Base-by-base conservation (phyloP, 2,797 vertebrate species). In the Callimico goeldii region DNA sequence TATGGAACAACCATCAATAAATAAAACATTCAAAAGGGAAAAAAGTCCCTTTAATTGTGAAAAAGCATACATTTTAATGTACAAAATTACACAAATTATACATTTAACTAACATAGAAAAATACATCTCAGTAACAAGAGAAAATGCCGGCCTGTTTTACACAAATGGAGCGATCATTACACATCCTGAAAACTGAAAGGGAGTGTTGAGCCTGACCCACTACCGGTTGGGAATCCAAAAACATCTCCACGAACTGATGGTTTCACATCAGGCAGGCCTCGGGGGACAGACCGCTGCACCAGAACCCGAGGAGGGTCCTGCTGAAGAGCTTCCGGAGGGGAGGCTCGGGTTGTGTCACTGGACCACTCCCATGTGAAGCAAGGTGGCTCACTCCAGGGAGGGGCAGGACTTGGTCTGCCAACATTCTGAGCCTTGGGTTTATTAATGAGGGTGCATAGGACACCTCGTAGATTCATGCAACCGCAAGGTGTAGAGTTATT, bases 1-100 rank as follows among this genome's bases (percentile, higher is more conserved):
- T 26, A 15, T 19, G 67, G 77, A 92, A 48, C 13, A 33, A 92
- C 80, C 87, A 76, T 67, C 91, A 97, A 82, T 50, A 75, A 88
- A 61, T 73, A 70, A 97, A 96, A 95, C 61, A 46, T 92, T 92
- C 95, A 77, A 88, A 92, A 88, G 61, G 57, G 43, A 6, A n/a
- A 46, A 55, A 90, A 97, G 67, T 81, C 43, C 75, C 79, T 98
- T 98, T 98, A 98, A 98, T 98, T 98, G 58, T 98, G 98, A 98
- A 98, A 98, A 99, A 97, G 96, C 97, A 97, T 98, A 98, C 98
- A 95, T 98, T 98, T 95, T 98, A 98, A 98, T 98, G 97, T 98
- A 98, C 98, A 99, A 98, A 98, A 98, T 98, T 98, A 98, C 98
- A 98, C 98, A 98, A 98, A 98, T 98, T 98, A 98, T 98, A 98